phyloP scores from a whole-genome alignment of 2,888 invertebrate genomes.

The Patella caerulea region DNA sequence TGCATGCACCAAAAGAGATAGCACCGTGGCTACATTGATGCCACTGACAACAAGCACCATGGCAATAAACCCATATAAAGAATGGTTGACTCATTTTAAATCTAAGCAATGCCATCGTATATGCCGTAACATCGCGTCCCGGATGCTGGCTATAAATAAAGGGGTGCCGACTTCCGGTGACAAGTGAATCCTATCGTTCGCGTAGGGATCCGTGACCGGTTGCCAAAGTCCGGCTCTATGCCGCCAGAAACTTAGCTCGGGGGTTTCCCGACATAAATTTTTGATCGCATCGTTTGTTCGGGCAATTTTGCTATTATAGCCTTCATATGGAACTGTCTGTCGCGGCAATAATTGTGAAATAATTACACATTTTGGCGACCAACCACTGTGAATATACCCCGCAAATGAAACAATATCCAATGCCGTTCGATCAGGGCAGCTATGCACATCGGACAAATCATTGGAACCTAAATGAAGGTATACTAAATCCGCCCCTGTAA shows the following conservation, averaged over 20 bases:
- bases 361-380: slow-evolving; percentile 3
- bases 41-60: no score
- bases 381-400: not conserved
- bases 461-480: not conserved
- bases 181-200: no score
- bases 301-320: not conserved
- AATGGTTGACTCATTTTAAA: no score
- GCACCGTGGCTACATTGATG: no score
- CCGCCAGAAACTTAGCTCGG: not conserved
- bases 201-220: not conserved
- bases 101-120: no score
- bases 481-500: not conserved
- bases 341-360: not conserved
- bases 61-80: no score
- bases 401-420: not conserved
- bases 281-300: not conserved
- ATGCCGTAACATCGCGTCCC: no score
- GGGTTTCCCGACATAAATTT: not conserved
- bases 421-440: not conserved
- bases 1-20: no score
- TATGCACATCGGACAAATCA: not conserved
- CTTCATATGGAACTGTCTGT: not conserved
- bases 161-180: no score
- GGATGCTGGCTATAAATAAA: no score
- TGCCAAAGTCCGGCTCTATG: not conserved